These are phyloP conservation scores for Brachypodius melanocephalos DNA, from an alignment of 2,113 vertebrate species.

Conservation along the genomic window DNA sequence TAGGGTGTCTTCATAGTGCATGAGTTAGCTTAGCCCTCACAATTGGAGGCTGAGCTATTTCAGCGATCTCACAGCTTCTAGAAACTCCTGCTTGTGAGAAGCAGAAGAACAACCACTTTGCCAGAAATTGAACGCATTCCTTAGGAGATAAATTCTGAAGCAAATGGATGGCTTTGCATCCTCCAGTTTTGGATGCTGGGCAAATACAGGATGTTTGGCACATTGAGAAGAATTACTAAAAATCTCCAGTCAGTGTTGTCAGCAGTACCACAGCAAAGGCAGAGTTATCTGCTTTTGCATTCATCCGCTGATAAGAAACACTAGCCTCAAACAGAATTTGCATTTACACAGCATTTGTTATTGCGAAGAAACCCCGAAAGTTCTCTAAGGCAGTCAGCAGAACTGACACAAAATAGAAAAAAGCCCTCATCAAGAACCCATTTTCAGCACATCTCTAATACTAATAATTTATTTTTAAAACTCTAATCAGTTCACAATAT, in stretches of 20 bases:
- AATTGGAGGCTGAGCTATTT: neutral
- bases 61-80: neutral
- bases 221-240: neutral
- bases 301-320: neutral
- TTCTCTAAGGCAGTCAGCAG: neutral
- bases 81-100: neutral
- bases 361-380: neutral
- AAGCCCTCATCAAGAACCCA: neutral
- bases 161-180: neutral
- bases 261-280: neutral
- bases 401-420: neutral
- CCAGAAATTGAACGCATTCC: neutral
- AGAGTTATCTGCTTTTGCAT: neutral
- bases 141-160: neutral
- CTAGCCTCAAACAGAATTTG: neutral
- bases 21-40: neutral
- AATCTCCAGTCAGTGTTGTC: neutral
- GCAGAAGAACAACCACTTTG: neutral
- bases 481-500: neutral
- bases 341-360: neutral
- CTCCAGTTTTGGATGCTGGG: accelerated
- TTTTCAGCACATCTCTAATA: neutral
- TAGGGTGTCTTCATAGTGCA: neutral
- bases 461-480: neutral
- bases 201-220: neutral